These are phyloP conservation scores for Pheosia tremula DNA, from an alignment of 2,888 invertebrate genomes.

Conservation along the genomic window DNA sequence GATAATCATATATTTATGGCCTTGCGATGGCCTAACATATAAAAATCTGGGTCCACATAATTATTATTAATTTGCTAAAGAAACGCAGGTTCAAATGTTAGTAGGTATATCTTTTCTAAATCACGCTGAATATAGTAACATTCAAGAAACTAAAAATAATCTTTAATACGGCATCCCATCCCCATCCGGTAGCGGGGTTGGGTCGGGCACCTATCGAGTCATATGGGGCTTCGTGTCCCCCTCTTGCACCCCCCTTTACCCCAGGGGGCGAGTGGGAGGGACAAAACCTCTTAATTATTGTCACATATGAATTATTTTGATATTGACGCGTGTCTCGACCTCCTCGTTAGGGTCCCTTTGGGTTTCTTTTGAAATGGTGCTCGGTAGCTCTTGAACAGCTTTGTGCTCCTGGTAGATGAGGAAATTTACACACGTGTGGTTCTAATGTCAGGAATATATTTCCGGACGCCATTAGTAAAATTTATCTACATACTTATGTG, in stretches of 20 bases:
- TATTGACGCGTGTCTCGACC: slow-evolving; percentile 65
- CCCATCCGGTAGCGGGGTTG: slow-evolving; percentile 35
- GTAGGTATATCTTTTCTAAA: too few relatives aligned
- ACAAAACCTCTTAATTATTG: slow-evolving; percentile 73
- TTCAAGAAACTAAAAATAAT: slow-evolving; percentile 32
- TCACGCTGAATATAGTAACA: background rate
- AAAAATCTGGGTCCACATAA: too few relatives aligned
- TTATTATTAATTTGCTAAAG: too few relatives aligned
- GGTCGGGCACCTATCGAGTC: slow-evolving; percentile 53
- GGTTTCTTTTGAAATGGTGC: slow-evolving; percentile 41
- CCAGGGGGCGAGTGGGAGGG: slow-evolving; percentile 51
- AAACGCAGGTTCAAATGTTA: too few relatives aligned
- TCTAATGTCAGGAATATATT: background rate
- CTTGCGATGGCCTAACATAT: too few relatives aligned
- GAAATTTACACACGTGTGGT: background rate
- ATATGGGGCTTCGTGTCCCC: slow-evolving; percentile 47
- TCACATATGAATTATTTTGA: slow-evolving; percentile 81
- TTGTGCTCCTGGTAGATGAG: slow-evolving; percentile 30
- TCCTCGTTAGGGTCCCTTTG: slow-evolving; percentile 47
- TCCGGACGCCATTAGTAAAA: background rate
- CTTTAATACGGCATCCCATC: slow-evolving; percentile 48
- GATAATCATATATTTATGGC: too few relatives aligned
- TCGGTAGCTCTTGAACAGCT: slow-evolving; percentile 21
- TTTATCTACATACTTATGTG: too few relatives aligned
- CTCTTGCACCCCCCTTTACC: slow-evolving; percentile 43